A percentile compares a stretch with the other conserved stretches of the same genome.
Conservation (phyloP, 2,888 invertebrate genomes). For the Agrilus cyanescens region DNA sequence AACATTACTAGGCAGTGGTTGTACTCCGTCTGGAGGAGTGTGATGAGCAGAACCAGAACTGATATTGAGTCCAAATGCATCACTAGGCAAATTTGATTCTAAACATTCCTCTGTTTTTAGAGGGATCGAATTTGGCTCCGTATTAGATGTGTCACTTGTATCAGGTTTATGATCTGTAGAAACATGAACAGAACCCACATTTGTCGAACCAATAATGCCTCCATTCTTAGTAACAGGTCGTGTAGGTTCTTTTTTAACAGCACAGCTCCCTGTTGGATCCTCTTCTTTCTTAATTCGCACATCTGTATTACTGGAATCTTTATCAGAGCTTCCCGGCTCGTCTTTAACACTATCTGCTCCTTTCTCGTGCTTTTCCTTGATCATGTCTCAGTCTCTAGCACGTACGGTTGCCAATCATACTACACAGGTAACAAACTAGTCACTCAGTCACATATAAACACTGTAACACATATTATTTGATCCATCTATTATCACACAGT, state of each 20-base stretch:
- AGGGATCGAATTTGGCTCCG: constrained; percentile 21
- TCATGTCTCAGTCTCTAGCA: constrained; percentile 32
- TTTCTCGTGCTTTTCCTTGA: constrained; percentile 38
- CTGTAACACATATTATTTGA: constrained; percentile 22
- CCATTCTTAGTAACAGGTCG: constrained; percentile 34
- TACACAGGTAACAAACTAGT: constrained; percentile 27
- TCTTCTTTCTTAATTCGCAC: constrained; percentile 34
- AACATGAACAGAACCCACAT: constrained; percentile 33
- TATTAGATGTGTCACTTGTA: constrained; percentile 21
- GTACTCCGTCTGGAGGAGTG: constrained; percentile 50
- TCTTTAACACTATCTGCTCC: constrained; percentile 36
- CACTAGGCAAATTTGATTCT: constrained; percentile 30
- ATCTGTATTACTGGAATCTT: constrained; percentile 30
- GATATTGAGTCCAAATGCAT: constrained; percentile 25
- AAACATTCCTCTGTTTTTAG: constrained; percentile 33
- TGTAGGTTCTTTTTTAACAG: constrained; percentile 31
- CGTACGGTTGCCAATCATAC: constrained; percentile 31
- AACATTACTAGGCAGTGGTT: constrained; percentile 65
- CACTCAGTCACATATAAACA: constrained; percentile 27
- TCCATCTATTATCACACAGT: constrained; percentile 21
- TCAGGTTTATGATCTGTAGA: constrained; percentile 30
- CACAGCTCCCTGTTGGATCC: constrained; percentile 27
- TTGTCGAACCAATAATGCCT: constrained; percentile 35
- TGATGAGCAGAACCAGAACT: constrained; percentile 25
- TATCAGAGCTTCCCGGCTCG: constrained; percentile 35